A percentile compares a stretch with the other conserved stretches of the same genome.
phyloP scores from a whole-genome alignment of 2,888 invertebrate genomes.

The Bugula neritina region DNA sequence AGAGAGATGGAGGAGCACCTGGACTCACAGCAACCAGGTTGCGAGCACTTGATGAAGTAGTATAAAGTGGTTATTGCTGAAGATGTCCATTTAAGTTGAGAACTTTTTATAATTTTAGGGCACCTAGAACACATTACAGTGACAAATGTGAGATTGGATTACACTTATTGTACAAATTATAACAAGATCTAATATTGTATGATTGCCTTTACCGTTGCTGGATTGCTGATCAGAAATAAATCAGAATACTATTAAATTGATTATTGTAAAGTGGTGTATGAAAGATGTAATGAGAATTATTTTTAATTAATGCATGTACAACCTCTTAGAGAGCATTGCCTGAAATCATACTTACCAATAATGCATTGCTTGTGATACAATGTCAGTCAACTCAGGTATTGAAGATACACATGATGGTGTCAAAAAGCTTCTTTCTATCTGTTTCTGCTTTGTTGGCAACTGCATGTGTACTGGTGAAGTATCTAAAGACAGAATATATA shows the following conservation, averaged over 20 bases:
- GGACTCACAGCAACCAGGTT: conserved; percentile 73
- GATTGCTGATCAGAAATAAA: too few species aligned
- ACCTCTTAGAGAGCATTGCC: too few species aligned
- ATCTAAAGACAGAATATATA: neutral
- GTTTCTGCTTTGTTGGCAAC: conserved; percentile 41
- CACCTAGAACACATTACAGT: too few species aligned
- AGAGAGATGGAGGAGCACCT: neutral
- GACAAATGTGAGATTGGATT: too few species aligned
- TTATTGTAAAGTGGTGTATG: too few species aligned
- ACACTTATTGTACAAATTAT: too few species aligned
- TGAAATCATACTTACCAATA: conserved; percentile 35
- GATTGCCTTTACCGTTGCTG: too few species aligned
- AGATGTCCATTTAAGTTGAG: conserved; percentile 51
- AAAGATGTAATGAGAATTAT: too few species aligned
- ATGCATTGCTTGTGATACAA: conserved; percentile 33
- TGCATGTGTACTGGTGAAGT: neutral
- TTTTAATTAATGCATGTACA: too few species aligned
- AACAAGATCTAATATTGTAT: too few species aligned
- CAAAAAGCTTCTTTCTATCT: conserved; percentile 65
- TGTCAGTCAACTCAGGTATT: conserved; percentile 63
- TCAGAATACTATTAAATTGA: too few species aligned
- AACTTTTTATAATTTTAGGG: neutral
- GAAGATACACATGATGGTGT: conserved; percentile 80
- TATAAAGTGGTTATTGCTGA: conserved; percentile 74
- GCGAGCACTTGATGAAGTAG: conserved; percentile 87